These are phyloP conservation scores for Tetragnatha montana DNA, from an alignment of 2,888 invertebrate genomes.

Conservation along the genomic window DNA sequence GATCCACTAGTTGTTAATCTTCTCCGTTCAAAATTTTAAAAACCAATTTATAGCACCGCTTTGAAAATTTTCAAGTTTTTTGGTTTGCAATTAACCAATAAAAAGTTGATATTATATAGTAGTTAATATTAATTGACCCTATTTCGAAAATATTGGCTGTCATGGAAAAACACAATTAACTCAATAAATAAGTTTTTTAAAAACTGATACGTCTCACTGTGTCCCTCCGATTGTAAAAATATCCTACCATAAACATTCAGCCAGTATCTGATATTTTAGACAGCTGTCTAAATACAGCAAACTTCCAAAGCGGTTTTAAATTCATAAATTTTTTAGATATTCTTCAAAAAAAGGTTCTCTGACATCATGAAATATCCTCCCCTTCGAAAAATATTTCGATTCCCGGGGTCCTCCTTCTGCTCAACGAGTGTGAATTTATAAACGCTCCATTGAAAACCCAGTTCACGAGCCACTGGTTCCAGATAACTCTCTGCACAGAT, in stretches of 20 bases:
- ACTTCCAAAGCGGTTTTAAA: neutral
- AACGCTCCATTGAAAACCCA: conserved; percentile 18
- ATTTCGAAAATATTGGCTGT: too few species aligned
- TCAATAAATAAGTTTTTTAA: neutral
- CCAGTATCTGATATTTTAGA: neutral
- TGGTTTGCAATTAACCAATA: too few species aligned
- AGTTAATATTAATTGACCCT: too few species aligned
- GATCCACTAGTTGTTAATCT: too few species aligned
- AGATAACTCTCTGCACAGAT: conserved; percentile 28
- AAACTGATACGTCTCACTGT: neutral
- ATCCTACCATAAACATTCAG: neutral
- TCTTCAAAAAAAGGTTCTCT: neutral
- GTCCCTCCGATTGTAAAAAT: neutral
- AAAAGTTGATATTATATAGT: neutral
- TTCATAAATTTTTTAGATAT: neutral
- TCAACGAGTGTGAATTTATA: neutral
- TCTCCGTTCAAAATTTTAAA: too few species aligned
- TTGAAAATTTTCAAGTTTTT: too few species aligned
- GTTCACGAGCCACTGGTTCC: conserved; percentile 26
- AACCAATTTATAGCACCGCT: too few species aligned
- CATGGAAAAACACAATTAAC: neutral
- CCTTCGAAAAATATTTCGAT: neutral
- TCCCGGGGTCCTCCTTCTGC: neutral
- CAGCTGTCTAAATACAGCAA: neutral
- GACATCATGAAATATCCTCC: neutral